A percentile compares a stretch with the other conserved stretches of the same genome.
These are phyloP conservation scores for Aleiodes alternator DNA, from an alignment of 2,888 invertebrate species.

Conservation along the genomic window DNA sequence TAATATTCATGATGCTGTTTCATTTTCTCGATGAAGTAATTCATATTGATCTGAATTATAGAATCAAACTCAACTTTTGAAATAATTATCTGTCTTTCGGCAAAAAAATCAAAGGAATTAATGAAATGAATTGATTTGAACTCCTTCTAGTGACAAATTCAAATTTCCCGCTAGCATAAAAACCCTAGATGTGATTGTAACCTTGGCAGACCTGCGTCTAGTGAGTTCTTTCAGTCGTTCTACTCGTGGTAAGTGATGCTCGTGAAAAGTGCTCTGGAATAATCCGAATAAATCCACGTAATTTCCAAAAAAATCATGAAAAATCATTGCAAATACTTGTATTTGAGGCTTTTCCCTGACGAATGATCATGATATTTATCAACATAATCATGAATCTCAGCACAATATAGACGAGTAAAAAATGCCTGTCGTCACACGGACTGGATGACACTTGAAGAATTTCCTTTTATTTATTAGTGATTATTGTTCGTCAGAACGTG, in stretches of 20 bases:
- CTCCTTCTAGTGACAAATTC: background rate
- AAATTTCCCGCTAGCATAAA: background rate
- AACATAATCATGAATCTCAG: slow-evolving; percentile 35
- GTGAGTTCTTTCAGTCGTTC: slow-evolving; percentile 57
- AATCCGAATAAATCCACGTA: slow-evolving; percentile 64
- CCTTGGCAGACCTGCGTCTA: slow-evolving; percentile 6
- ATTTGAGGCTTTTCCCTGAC: slow-evolving; percentile 40
- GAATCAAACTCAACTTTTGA: no score
- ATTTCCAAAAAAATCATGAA: slow-evolving; percentile 46
- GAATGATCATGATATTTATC: slow-evolving; percentile 60
- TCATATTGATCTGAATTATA: no score
- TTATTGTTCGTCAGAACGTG: background rate
- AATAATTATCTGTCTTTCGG: no score
- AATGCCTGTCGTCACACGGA: slow-evolving; percentile 34
- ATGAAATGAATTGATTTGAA: no score
- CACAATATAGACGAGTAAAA: background rate
- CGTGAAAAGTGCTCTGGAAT: slow-evolving; percentile 52
- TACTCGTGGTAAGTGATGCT: slow-evolving; percentile 65
- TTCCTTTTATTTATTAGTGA: slow-evolving; percentile 1
- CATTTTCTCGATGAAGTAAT: no score
- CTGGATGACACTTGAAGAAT: slow-evolving; percentile 30
- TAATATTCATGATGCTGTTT: no score
- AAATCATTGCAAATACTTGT: slow-evolving; percentile 54
- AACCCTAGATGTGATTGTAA: background rate
- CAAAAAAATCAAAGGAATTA: no score